These are phyloP conservation scores for Charina bottae DNA, from an alignment of 2,113 vertebrate genomes.

Conservation along the genomic window DNA sequence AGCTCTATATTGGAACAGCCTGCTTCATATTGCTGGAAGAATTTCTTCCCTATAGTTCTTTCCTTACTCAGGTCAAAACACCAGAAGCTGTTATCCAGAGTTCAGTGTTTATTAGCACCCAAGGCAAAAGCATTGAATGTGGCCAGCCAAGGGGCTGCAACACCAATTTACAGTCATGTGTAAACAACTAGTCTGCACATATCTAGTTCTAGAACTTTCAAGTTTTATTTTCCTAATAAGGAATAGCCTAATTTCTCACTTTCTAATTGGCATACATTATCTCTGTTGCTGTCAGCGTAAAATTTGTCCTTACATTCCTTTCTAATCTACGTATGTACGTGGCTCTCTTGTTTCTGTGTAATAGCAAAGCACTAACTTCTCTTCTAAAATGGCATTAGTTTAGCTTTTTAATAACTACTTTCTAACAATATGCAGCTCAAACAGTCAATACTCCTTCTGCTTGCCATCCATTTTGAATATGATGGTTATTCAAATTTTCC, in stretches of 20 bases:
- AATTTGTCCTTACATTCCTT: neutral
- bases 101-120: neutral
- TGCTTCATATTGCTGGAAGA: neutral
- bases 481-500: neutral
- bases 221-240: neutral
- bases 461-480: constrained; percentile 11
- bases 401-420: neutral
- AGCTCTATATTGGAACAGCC: neutral
- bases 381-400: neutral
- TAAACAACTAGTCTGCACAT: neutral
- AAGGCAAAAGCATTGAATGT: neutral
- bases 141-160: neutral
- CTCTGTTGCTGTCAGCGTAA: neutral
- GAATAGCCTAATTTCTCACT: neutral
- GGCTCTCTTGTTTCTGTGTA: neutral
- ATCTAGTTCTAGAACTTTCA: neutral
- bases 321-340: neutral
- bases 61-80: neutral
- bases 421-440: neutral
- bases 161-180: neutral
- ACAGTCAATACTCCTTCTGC: neutral
- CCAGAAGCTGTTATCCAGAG: neutral
- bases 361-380: neutral
- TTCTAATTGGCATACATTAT: neutral
- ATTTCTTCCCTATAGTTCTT: neutral